These are phyloP conservation scores for Tympanoctomys barrerae DNA, from an alignment of 2,797 vertebrate genomes.

Conservation along the genomic window DNA sequence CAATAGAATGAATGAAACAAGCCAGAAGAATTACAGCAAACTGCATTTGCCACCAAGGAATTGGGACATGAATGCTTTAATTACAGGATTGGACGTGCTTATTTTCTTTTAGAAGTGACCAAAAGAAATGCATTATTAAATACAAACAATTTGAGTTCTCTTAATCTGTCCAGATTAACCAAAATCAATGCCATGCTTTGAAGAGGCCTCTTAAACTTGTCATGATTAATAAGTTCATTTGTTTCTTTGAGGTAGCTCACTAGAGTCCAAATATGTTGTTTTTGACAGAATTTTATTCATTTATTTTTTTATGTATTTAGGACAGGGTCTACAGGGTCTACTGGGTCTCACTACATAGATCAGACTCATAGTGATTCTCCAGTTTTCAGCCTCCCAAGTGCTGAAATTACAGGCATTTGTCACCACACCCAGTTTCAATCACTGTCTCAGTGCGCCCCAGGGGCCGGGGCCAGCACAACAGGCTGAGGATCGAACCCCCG, in stretches of 20 bases:
- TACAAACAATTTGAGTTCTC: conserved; percentile 39
- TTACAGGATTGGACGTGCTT: not conserved
- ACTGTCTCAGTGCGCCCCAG: no score
- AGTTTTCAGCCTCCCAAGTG: no score
- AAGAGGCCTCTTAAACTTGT: conserved; percentile 31
- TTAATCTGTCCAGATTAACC: conserved; percentile 38
- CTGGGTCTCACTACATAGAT: no score
- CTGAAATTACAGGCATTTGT: no score
- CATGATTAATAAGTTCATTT: conserved; percentile 57
- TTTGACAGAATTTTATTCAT: not conserved
- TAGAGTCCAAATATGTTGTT: conserved; percentile 47
- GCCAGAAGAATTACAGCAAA: not conserved
- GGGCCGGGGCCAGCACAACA: no score
- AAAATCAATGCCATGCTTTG: conserved; percentile 54
- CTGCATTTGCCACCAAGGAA: not conserved
- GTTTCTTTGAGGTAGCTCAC: conserved; percentile 54
- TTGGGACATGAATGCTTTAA: not conserved
- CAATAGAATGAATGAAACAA: not conserved
- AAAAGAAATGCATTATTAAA: conserved; percentile 5
- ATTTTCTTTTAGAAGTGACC: conserved; percentile 31
- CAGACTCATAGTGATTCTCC: no score
- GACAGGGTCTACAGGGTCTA: no score
- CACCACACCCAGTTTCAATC: no score
- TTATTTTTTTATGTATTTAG: no score
- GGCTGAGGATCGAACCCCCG: no score